Base-by-base conservation (phyloP, 1,140 invertebrate genomes). In the Drosophila cardini region DNA sequence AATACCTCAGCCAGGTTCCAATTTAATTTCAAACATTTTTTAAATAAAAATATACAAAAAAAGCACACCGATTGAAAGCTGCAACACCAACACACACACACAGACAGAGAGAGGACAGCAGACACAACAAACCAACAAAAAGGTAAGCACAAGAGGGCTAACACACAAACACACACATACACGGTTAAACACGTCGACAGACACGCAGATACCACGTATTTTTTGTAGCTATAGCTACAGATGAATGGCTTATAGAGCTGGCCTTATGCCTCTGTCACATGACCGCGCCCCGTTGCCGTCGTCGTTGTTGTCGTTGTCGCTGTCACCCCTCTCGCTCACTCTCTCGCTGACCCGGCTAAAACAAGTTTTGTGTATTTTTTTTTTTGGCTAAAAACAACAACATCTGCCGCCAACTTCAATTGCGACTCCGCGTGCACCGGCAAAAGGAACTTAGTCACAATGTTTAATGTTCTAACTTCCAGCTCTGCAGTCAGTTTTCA, bases 351-450 rank as follows among this genome's bases (percentile, higher is more conserved):
- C 50, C 40, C 40, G 83, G 75, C 78, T 67, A 71, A 89, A 87
- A 87, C 83, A 48, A 69, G 83, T 83, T 85, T 81, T 46, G 21
- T 26, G 21, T n/a, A n/a, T 26, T 26, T 26, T 13, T 38, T 58
- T 69, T 72, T 72, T 71, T 87, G 83, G 67, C 82, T 85, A 85
- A 85, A 76, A 83, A 40, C 15, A 58, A 45, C 60, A 32, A 69
- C 73, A 72, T 72, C 78, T 64, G 77, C 71, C 68, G 52, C 36
- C 57, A 69, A 70, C 72, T 74, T 36, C 67, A 50, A 70, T 57
- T 63, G 58, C 60, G 72, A 74, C 72, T 67, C 34, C 50, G 52
- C 52, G 9, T 55, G 34, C 60, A 40, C 40, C 63, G 63, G 67
- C 69, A 57, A 68, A n/a, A 13, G 55, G 60, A 64, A 60, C 58